Evolutionary conservation across 2,888 invertebrate species (phyloP), one percentile per base, ranked within the genome.

Genomic region (Dichetophora obliterata): DNA sequence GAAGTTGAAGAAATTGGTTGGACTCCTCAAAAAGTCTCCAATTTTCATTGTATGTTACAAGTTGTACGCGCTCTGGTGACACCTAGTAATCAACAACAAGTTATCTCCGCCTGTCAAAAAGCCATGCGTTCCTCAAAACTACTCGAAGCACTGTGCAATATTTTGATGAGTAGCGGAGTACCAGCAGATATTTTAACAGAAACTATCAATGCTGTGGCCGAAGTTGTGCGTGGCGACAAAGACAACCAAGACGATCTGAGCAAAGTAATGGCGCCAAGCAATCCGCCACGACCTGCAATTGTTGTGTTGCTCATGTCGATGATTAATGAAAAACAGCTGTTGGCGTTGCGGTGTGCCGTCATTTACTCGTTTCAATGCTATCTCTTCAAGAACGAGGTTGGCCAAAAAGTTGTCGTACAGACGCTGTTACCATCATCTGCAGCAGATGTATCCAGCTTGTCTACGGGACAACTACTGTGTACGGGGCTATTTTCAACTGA

Each of bases 291-390:
- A 75, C 96, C 98, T 0, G 97, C 97, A 0, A 94, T 99, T 73
- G 96, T 99, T 0, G 96, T 99, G 61, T 91, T 99, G 8, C 90
- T 99, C 9, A 97, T 98, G 96, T 98, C 98, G 0, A 98, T 99
- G 98, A 97, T 98, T 6, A 98, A 98, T 88, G 99, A 99, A 88
- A 98, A 98, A 85, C 99, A 99, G 88, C 95, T 98, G 0, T 95
- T 99, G 86, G 90, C 91, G 0, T 89, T 96, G 84, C 94, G 99
- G 79, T 97, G 97, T 88, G 96, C 99, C 0, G 98, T 99, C 2
- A 92, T 99, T 0, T 99, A 99, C 89, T 98, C 98, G 88, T 98
- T 99, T 89, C 95, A 99, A 90, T 98, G 97, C 87, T 99, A 95
- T 88, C 91, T 99, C 9, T 96, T 95, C 88, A 96, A 95, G 90